Base-by-base conservation (phyloP, 37 sponge, comb jelly and placozoan genomes). In the Chondrosia reniformis region DNA sequence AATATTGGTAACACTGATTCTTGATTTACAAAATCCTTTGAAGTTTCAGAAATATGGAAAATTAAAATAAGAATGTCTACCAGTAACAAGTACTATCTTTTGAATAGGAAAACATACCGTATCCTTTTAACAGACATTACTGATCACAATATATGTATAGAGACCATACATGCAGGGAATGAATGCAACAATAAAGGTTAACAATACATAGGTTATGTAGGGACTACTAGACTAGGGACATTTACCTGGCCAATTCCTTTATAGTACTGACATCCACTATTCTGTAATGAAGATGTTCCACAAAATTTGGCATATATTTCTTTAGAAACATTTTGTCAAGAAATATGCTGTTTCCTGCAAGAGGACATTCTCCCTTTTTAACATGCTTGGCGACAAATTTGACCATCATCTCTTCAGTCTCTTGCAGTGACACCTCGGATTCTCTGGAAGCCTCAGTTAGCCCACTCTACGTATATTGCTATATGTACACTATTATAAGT, bases 261-360 rank as follows among this genome's bases (percentile, higher is more conserved):
- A 96, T 65, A 37, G 85, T 87, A 73, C 90, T 89, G 64, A 96
- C 96, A 79, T 96, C 96, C 39, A 96, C 88, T 25, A 92, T 86
- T 0, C 96, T 54, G 81, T 96, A 93, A 77, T 92, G 94, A 0
- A 96, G 85, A 33, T 89, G 87, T 1, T 59, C 80, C 41, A 74
- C 77, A 33, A 96, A 87, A 31, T 54, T 24, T 19, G 88, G 88
- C 96, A 96, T 96, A 62, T 96, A 80, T 74, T 89, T 96, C 58
- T 79, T 76, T 10, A 96, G 63, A 62, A 96, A 96, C 67, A 44
- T 67, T 66, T 85, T 86, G 82, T 96, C 96, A 40, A 52, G 59
- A 63, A 92, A 85, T 33, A 96, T 64, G 46, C 88, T 85, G 79
- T 96, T 96, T 0, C 96, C 96, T 32, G 91, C 96, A 52, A 96